Evolutionary conservation across 1,140 invertebrate species (phyloP).

Genomic region (Zaprionus ghesquierei): DNA sequence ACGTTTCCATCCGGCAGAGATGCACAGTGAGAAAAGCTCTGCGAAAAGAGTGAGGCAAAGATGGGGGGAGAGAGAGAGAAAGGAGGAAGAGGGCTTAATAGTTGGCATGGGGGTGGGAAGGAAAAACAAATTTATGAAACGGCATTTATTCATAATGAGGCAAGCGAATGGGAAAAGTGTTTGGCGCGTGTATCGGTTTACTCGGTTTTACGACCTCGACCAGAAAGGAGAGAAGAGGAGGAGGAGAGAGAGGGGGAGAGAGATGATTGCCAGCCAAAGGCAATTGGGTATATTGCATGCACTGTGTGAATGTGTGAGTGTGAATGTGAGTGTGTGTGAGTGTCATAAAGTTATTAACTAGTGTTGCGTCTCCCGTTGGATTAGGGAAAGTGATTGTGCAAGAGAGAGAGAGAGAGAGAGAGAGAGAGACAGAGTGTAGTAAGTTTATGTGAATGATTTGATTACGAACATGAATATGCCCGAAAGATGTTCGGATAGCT

Average conservation of each 20-base stretch:
- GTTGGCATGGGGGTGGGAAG: slow-evolving; percentile 6
- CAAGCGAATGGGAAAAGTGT: slow-evolving; percentile 66
- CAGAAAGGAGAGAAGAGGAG: neutral
- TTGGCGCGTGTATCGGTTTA: slow-evolving; percentile 66
- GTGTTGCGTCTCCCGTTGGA: slow-evolving; percentile 28
- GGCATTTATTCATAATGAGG: slow-evolving; percentile 79
- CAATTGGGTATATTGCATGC: slow-evolving; percentile 53
- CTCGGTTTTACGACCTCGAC: slow-evolving; percentile 37
- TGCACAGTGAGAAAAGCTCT: slow-evolving; percentile 32
- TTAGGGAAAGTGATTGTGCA: slow-evolving; percentile 39
- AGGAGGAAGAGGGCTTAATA: neutral
- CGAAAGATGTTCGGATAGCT: neutral
- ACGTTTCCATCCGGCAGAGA: slow-evolving; percentile 60
- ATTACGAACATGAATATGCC: slow-evolving; percentile 23
- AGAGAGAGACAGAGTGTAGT: neutral
- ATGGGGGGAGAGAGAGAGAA: neutral
- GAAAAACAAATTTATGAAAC: slow-evolving; percentile 78
- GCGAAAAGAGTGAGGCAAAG: slow-evolving; percentile 6
- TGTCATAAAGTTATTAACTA: slow-evolving; percentile 70
- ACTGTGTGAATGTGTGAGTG: slow-evolving; percentile 6
- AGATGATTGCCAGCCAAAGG: slow-evolving; percentile 15
- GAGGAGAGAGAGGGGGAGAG: neutral
- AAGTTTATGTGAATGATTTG: slow-evolving; percentile 29
- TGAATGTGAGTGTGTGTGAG: slow-evolving; percentile 29
- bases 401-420: neutral